A percentile compares a stretch with the other conserved stretches of the same genome.
phyloP scores from a whole-genome alignment of 1,140 invertebrate genomes.

The Uloborus diversus region DNA sequence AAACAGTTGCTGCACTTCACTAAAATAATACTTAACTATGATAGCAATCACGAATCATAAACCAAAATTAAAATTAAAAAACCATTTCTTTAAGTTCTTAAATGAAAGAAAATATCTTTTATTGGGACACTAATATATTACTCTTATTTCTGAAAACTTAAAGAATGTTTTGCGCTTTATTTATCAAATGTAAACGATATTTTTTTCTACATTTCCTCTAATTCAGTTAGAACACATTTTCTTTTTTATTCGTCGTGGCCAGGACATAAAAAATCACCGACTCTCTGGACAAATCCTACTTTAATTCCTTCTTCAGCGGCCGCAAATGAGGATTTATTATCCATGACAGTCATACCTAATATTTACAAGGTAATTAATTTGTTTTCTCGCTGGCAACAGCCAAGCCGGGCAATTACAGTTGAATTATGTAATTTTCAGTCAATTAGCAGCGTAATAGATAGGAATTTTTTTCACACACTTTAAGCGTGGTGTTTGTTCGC shows the following conservation, averaged over 20 bases:
- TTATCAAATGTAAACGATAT: too few relatives aligned
- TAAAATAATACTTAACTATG: too few relatives aligned
- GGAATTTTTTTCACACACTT: constrained; percentile 30
- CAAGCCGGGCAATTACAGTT: constrained; percentile 45
- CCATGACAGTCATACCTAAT: constrained; percentile 52
- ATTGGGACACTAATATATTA: too few relatives aligned
- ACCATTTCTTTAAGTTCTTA: too few relatives aligned
- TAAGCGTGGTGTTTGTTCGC: constrained; percentile 46
- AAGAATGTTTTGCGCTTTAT: too few relatives aligned
- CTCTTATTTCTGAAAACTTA: too few relatives aligned
- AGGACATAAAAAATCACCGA: neutral
- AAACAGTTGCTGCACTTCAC: too few relatives aligned
- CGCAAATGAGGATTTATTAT: constrained; percentile 54
- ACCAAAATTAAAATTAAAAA: too few relatives aligned
- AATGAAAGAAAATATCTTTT: too few relatives aligned
- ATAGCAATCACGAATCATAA: too few relatives aligned
- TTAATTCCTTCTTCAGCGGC: constrained; percentile 29
- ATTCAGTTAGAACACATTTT: too few relatives aligned
- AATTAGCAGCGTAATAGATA: constrained; percentile 56
- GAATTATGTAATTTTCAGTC: constrained; percentile 56
- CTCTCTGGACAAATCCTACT: constrained; percentile 20
- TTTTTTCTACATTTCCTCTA: too few relatives aligned
- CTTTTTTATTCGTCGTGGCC: neutral
- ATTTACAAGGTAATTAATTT: constrained; percentile 52
- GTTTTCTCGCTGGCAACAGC: constrained; percentile 2